phyloP scores from a whole-genome alignment of 2,797 vertebrate species.

The Valencia hispanica region DNA sequence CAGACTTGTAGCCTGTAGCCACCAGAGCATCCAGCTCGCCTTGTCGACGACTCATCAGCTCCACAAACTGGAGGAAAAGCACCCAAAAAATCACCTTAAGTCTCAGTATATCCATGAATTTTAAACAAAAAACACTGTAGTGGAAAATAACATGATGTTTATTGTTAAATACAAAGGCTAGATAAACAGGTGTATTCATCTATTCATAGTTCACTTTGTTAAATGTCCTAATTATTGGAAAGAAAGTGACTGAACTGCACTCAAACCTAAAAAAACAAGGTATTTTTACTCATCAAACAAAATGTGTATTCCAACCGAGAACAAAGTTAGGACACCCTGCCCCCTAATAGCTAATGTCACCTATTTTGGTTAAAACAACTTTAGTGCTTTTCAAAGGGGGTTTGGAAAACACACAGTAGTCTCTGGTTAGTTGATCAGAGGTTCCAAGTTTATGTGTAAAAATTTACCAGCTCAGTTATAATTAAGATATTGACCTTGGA shows the following conservation, averaged over 20 bases:
- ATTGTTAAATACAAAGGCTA: too few relatives aligned
- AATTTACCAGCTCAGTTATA: too few relatives aligned
- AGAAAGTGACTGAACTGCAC: background rate
- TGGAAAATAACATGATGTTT: too few relatives aligned
- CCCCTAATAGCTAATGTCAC: background rate
- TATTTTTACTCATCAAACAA: background rate
- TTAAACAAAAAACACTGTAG: too few relatives aligned
- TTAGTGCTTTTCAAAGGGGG: too few relatives aligned
- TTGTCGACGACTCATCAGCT: constrained; percentile 88
- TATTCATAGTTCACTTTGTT: background rate
- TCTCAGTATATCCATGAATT: background rate
- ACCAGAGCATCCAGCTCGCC: constrained; percentile 85
- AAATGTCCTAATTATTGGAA: background rate
- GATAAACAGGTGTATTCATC: too few relatives aligned
- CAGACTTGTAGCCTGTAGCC: constrained; percentile 85
- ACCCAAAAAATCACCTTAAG: background rate
- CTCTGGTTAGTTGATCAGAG: too few relatives aligned
- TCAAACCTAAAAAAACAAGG: background rate
- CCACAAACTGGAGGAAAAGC: constrained; percentile 80
- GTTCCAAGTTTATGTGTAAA: too few relatives aligned
- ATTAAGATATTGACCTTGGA: too few relatives aligned
- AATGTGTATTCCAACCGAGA: background rate
- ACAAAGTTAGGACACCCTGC: background rate
- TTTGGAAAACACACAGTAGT: too few relatives aligned
- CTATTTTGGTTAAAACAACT: background rate